A percentile compares a stretch with the other conserved stretches of the same genome.
Evolutionary conservation across 2,797 vertebrate genomes (phyloP).

Genomic region (Mormyrus hasselquistii): DNA sequence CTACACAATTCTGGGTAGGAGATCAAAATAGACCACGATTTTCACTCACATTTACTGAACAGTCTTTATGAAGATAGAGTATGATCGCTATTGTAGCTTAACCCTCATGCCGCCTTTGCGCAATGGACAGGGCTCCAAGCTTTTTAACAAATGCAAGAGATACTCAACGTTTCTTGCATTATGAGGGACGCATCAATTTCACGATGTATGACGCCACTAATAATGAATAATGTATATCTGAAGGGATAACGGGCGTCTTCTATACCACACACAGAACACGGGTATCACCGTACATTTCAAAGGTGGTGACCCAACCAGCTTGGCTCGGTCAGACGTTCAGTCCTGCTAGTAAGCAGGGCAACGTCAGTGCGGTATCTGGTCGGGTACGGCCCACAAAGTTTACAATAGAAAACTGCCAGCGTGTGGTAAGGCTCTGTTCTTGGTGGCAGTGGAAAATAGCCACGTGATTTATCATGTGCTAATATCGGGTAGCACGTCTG

Average conservation of each 20-base stretch:
- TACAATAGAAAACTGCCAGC: neutral
- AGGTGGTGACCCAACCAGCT: neutral
- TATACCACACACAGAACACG: neutral
- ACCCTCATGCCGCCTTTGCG: neutral
- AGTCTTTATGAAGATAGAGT: neutral
- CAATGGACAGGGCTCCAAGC: neutral
- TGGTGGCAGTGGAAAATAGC: neutral
- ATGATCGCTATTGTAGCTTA: neutral
- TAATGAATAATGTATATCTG: neutral
- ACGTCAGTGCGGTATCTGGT: too few species aligned
- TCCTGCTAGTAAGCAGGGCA: neutral
- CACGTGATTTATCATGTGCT: neutral
- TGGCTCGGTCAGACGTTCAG: neutral
- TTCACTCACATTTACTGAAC: neutral
- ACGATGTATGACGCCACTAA: neutral
- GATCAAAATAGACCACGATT: neutral
- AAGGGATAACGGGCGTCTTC: too few species aligned
- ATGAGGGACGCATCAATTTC: neutral
- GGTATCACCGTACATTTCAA: too few species aligned
- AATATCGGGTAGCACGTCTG: neutral
- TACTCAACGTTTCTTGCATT: neutral
- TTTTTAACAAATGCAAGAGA: neutral
- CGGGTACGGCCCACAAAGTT: neutral
- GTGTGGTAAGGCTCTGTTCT: neutral
- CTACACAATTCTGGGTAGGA: neutral